A percentile compares a stretch with the other conserved stretches of the same genome.
Conservation (phyloP, 2,113 vertebrate species). For the Catharus bicknelli region DNA sequence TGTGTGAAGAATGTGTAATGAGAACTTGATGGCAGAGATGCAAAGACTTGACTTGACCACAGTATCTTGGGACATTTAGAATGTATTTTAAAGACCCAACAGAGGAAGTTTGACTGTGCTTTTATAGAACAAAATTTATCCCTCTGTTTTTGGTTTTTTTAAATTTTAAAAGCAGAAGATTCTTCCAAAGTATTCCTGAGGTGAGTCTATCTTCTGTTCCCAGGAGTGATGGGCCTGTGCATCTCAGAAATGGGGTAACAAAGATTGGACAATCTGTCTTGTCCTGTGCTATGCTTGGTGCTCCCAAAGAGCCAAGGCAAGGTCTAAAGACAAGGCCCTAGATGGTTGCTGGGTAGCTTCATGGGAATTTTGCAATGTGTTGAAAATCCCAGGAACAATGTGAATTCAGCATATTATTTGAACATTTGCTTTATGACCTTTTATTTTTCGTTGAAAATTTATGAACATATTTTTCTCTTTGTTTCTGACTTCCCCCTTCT, state of each 20-base stretch:
- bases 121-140: not conserved
- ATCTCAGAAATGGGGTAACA: not conserved
- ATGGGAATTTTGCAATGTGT: not conserved
- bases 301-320: not conserved
- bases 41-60: not conserved
- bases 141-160: not conserved
- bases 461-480: slow-evolving; percentile 16
- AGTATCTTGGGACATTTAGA: not conserved
- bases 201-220: not conserved
- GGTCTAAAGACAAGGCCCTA: not conserved
- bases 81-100: not conserved
- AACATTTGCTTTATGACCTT: not conserved
- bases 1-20: not conserved
- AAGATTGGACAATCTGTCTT: not conserved
- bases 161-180: not conserved
- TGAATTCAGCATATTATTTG: not conserved
- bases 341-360: not conserved
- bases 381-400: slow-evolving; percentile 18
- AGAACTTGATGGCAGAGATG: not conserved
- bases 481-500: not conserved
- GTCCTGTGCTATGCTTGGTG: not conserved
- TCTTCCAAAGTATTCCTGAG: not conserved
- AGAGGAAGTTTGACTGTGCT: not conserved
- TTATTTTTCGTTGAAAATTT: slow-evolving; percentile 27
- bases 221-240: accelerated